These are phyloP conservation scores for Albula glossodonta DNA, from an alignment of 2,113 vertebrate genomes.

Conservation along the genomic window DNA sequence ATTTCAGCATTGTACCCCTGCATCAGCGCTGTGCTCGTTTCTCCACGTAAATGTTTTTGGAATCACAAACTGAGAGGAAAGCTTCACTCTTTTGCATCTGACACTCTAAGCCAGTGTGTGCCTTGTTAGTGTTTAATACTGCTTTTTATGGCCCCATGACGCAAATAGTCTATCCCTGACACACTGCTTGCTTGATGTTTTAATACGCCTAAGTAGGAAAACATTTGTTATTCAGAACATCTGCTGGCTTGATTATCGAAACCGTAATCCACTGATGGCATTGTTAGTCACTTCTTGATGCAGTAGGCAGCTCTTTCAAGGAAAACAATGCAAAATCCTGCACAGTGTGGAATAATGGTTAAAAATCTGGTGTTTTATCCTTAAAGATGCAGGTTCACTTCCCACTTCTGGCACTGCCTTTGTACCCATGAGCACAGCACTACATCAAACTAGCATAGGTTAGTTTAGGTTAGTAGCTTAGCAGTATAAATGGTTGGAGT, in stretches of 20 bases:
- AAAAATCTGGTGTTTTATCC: no score
- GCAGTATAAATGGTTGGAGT: no score
- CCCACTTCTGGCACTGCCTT: no score
- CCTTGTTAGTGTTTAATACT: background rate
- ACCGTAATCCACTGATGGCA: conserved; percentile 20
- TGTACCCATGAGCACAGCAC: no score
- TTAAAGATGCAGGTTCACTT: no score
- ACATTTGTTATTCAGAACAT: background rate
- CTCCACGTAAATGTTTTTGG: no score
- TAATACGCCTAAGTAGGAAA: conserved; percentile 8
- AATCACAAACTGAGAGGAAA: no score
- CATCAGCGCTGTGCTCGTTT: background rate
- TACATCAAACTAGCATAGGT: no score
- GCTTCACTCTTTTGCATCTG: background rate
- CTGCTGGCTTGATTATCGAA: conserved; percentile 6
- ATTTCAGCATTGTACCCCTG: background rate
- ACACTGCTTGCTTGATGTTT: background rate
- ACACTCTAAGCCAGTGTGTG: background rate
- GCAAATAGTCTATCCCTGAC: conserved; percentile 31
- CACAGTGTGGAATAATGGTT: no score
- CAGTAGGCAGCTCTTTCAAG: background rate
- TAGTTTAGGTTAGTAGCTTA: no score
- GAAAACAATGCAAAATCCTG: background rate
- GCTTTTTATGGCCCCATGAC: background rate
- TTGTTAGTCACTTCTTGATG: background rate